Evolutionary conservation across 2,888 invertebrate species (phyloP).

Genomic region (Catonia carolina): DNA sequence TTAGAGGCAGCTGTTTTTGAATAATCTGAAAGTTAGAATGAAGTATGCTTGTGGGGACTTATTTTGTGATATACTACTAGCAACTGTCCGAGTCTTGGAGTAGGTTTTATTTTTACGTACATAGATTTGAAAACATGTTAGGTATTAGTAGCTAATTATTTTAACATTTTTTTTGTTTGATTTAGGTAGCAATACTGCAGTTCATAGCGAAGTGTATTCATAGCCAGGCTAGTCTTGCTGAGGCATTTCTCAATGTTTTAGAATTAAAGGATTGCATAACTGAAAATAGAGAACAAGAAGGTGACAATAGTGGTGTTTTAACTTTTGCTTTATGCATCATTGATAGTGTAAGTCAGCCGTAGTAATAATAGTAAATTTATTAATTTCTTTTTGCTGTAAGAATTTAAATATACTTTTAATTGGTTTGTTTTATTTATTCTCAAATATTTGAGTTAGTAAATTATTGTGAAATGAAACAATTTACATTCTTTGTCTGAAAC

Average conservation of each 20-base stretch:
- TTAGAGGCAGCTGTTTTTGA: no score
- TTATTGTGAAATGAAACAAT: no score
- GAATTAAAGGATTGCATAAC: constrained; percentile 21
- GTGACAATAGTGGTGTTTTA: constrained; percentile 5
- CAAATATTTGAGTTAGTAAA: no score
- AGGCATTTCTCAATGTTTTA: constrained; percentile 19
- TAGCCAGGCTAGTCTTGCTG: constrained; percentile 24
- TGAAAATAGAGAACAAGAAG: not conserved
- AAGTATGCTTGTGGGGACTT: no score
- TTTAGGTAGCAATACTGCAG: constrained; percentile 19
- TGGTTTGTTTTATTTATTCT: no score
- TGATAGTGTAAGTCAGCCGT: constrained; percentile 6
- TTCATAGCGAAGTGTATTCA: constrained; percentile 22
- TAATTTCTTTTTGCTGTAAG: not conserved
- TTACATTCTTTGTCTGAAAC: no score
- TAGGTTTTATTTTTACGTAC: no score
- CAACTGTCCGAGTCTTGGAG: no score
- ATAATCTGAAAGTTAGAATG: no score
- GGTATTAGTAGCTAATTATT: not conserved
- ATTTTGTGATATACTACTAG: no score
- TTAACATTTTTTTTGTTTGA: not conserved
- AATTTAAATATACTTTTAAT: not conserved
- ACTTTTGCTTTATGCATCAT: constrained; percentile 17
- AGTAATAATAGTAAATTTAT: not conserved
- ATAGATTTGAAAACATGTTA: no score